Evolutionary conservation across 1,140 invertebrate species (phyloP).

Genomic region (Drosophila nigrodunni): DNA sequence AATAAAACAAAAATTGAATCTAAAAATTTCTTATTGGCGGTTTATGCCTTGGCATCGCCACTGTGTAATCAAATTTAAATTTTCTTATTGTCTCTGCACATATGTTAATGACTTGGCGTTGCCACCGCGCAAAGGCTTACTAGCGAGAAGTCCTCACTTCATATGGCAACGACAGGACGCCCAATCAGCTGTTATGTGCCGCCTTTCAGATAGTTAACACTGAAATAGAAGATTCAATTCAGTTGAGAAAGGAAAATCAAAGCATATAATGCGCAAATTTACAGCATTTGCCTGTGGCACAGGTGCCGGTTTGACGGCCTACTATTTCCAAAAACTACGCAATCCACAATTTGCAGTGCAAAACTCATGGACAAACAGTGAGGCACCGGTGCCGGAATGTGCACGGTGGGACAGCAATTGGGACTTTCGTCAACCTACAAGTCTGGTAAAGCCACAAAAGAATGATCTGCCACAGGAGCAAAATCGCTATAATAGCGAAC

Average conservation of each 20-base stretch:
- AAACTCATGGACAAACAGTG: constrained; percentile 88
- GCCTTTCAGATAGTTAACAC: constrained; percentile 18
- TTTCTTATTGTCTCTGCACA: background rate
- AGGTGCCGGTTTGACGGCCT: constrained; percentile 69
- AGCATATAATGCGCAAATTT: constrained; percentile 62
- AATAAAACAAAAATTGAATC: constrained; percentile 11
- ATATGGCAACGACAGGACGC: background rate
- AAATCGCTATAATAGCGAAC: constrained; percentile 87
- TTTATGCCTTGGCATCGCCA: background rate
- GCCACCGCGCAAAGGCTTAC: constrained; percentile 1
- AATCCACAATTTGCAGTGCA: constrained; percentile 57
- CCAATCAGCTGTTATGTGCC: constrained; percentile 39
- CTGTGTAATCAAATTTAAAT: background rate
- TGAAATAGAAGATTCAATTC: background rate
- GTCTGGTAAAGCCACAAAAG: constrained; percentile 88
- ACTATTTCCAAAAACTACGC: constrained; percentile 61
- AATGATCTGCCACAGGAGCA: constrained; percentile 86
- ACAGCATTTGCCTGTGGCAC: constrained; percentile 71
- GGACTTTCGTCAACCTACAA: constrained; percentile 92
- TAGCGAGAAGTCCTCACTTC: background rate
- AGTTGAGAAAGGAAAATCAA: background rate
- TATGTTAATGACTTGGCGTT: background rate
- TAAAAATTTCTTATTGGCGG: background rate
- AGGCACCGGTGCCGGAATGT: constrained; percentile 85
- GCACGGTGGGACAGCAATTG: constrained; percentile 94